Evolutionary conservation across 2,888 invertebrate genomes (phyloP).

Genomic region (Trissonchulus latispiculum): DNA sequence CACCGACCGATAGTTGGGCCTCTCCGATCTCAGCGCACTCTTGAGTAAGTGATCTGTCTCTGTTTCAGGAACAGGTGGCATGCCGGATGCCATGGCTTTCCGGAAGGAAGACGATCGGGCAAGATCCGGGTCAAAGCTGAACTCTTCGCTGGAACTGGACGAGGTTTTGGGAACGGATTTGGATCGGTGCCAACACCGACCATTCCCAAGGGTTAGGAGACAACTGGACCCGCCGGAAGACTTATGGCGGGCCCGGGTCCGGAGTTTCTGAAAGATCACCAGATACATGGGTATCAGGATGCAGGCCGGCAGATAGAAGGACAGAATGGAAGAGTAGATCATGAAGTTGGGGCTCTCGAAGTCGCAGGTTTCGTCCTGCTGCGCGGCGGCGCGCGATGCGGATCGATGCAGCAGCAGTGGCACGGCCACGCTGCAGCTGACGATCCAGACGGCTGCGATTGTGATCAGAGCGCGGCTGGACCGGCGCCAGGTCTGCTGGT

Average conservation of each 20-base stretch:
- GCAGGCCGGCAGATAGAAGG: slow-evolving; percentile 1
- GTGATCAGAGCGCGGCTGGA: not conserved
- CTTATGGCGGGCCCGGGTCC: not conserved
- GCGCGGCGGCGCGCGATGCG: not conserved
- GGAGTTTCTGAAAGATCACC: not conserved
- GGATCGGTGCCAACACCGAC: not conserved
- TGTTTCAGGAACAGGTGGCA: not conserved
- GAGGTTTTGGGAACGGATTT: not conserved
- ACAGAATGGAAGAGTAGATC: slow-evolving; percentile 1
- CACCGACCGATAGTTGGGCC: no score
- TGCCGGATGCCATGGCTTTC: not conserved
- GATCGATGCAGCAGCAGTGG: not conserved
- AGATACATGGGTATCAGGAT: not conserved
- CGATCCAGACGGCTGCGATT: not conserved
- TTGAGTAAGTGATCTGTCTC: not conserved
- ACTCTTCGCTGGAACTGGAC: not conserved
- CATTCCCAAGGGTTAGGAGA: not conserved
- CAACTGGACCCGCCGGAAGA: not conserved
- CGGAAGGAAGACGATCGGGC: not conserved
- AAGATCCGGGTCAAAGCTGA: not conserved
- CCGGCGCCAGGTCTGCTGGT: not conserved
- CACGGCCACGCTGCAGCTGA: not conserved
- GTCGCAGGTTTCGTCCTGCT: not conserved
- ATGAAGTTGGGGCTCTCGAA: slow-evolving; percentile 4
- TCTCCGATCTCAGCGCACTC: not conserved